These are phyloP conservation scores for Hippocampus guttulatus DNA, from an alignment of 2,113 vertebrate genomes.

Conservation along the genomic window DNA sequence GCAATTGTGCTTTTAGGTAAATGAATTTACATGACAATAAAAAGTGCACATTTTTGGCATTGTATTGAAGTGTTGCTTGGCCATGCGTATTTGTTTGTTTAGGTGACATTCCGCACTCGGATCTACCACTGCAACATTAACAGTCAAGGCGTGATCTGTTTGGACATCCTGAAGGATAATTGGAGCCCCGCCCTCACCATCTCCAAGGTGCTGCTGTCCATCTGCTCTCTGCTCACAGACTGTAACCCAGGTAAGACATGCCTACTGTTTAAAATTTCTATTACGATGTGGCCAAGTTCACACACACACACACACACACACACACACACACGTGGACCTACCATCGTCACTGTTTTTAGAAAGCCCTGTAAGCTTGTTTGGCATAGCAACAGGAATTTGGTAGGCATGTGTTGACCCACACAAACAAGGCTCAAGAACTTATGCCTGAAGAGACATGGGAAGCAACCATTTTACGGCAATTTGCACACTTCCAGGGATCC, in stretches of 20 bases:
- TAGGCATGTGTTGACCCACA: not conserved
- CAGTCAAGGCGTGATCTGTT: slow-evolving; percentile 94
- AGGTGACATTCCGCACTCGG: slow-evolving; percentile 93
- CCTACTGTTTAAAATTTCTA: not conserved
- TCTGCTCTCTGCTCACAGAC: slow-evolving; percentile 96
- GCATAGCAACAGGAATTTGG: not conserved
- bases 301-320: not conserved
- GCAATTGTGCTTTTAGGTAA: not conserved
- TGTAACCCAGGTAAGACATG: slow-evolving; percentile 85
- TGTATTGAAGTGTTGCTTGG: not conserved
- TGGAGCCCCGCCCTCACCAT: slow-evolving; percentile 93
- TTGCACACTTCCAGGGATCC: not conserved
- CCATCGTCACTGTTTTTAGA: not conserved
- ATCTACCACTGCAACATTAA: slow-evolving; percentile 98
- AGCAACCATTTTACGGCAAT: not conserved
- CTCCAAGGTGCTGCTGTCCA: slow-evolving; percentile 93
- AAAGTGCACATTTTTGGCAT: not conserved
- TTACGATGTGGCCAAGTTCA: not conserved
- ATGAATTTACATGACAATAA: not conserved
- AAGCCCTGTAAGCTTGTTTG: not conserved
- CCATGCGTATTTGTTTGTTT: not conserved
- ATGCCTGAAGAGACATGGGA: not conserved
- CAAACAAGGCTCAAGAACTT: not conserved
- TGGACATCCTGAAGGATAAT: slow-evolving; percentile 96
- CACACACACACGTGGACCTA: not conserved